These are phyloP conservation scores for Melanotaenia pygmaea DNA, from an alignment of 2,797 vertebrate species.

Conservation along the genomic window DNA sequence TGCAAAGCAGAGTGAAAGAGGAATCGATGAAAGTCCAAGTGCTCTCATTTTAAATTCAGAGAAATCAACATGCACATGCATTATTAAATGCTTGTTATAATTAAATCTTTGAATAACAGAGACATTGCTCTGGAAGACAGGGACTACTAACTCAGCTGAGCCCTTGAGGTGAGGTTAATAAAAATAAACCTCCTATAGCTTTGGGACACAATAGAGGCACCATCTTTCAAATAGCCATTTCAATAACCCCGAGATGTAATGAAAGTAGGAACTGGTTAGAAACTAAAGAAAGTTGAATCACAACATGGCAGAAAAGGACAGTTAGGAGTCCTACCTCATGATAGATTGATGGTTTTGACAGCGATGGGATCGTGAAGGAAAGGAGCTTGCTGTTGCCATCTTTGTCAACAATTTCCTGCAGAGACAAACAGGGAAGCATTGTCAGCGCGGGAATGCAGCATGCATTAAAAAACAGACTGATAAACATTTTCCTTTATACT, in stretches of 20 bases:
- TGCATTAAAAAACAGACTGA: constrained; percentile 2
- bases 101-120: background rate
- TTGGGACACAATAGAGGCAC: constrained; percentile 3
- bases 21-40: background rate
- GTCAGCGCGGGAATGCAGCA: background rate
- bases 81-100: constrained; percentile 5
- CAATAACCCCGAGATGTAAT: constrained; percentile 9
- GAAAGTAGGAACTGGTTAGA: background rate
- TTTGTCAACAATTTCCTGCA: constrained; percentile 98
- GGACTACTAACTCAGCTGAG: background rate
- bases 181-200: constrained; percentile 15
- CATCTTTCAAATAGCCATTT: constrained; percentile 25
- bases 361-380: constrained; percentile 96
- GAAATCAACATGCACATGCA: background rate
- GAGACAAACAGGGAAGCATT: constrained; percentile 27
- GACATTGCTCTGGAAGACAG: background rate
- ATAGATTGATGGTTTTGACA: constrained; percentile 98
- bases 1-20: constrained; percentile 7
- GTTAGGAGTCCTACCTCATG: constrained; percentile 88
- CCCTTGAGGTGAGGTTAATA: constrained; percentile 29
- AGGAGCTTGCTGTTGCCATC: constrained; percentile 97
- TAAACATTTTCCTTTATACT: background rate
- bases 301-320: background rate
- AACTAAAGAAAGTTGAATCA: background rate
- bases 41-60: constrained; percentile 3